Percentiles rank a stretch among this genome's conserved stretches.
These are phyloP conservation scores for Sebastes matsubarae DNA, from an alignment of 2,797 vertebrate genomes.

Conservation along the genomic window DNA sequence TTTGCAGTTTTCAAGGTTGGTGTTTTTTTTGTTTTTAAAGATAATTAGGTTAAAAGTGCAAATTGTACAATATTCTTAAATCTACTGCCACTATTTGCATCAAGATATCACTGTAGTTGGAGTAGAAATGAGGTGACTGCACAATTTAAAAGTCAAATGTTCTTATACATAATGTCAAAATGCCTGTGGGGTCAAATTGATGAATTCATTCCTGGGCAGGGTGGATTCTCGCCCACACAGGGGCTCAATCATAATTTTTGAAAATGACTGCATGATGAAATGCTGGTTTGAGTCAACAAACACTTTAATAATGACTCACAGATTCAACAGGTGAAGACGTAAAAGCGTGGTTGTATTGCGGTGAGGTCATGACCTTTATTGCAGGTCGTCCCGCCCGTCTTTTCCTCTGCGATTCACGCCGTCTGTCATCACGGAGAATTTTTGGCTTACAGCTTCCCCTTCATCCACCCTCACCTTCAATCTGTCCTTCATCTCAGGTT, in stretches of 20 bases:
- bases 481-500: neutral
- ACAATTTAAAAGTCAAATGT: neutral
- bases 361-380: neutral
- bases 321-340: neutral
- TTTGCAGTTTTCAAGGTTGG: neutral
- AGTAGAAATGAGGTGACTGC: neutral
- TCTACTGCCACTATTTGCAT: neutral
- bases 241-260: neutral
- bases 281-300: conserved; percentile 16
- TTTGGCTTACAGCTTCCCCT: neutral
- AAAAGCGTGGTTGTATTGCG: neutral
- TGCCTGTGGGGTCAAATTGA: neutral
- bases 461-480: neutral
- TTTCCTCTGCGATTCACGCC: neutral
- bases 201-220: neutral
- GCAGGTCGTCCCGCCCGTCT: neutral
- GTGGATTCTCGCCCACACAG: conserved; percentile 22
- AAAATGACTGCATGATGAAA: conserved; percentile 18
- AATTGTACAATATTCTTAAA: no score
- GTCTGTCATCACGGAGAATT: neutral
- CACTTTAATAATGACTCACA: conserved; percentile 6
- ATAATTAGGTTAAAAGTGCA: no score
- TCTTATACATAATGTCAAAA: neutral
- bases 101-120: neutral
- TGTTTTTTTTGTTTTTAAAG: neutral